These are phyloP conservation scores for Pteromalus puparum DNA, from an alignment of 1,140 invertebrate species.

Conservation along the genomic window DNA sequence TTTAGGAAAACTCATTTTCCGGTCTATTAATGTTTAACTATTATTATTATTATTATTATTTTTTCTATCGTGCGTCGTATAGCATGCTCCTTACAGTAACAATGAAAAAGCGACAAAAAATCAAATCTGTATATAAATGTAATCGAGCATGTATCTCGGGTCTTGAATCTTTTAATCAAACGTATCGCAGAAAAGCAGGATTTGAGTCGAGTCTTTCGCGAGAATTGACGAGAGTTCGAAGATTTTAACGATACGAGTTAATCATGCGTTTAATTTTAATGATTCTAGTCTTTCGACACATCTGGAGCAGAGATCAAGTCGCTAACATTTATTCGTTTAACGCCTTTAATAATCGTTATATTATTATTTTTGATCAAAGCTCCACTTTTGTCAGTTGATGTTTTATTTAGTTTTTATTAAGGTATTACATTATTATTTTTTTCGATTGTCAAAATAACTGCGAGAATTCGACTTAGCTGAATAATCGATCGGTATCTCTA, in stretches of 20 bases:
- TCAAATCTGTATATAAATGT: slow-evolving; percentile 41
- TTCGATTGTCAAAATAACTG: slow-evolving; percentile 43
- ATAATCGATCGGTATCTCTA: slow-evolving; percentile 27
- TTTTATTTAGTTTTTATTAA: slow-evolving; percentile 62
- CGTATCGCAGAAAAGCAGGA: slow-evolving; percentile 44
- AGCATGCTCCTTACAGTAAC: slow-evolving; percentile 36
- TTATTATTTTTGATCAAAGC: slow-evolving; percentile 57
- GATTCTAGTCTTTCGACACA: slow-evolving; percentile 71
- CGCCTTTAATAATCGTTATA: slow-evolving; percentile 38
- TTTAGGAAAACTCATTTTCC: slow-evolving; percentile 47
- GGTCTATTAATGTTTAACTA: slow-evolving; percentile 44
- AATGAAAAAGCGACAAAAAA: slow-evolving; percentile 50
- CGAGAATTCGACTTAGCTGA: slow-evolving; percentile 36
- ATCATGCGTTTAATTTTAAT: slow-evolving; percentile 65
- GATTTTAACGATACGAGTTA: slow-evolving; percentile 48
- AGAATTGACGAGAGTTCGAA: slow-evolving; percentile 32
- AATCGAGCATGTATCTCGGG: slow-evolving; percentile 51
- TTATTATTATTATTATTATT: neutral
- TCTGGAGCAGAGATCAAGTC: slow-evolving; percentile 62
- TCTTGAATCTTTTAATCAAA: slow-evolving; percentile 57
- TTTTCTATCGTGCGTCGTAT: slow-evolving; percentile 28
- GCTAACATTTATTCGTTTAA: slow-evolving; percentile 47
- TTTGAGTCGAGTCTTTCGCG: slow-evolving; percentile 43
- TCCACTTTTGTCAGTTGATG: slow-evolving; percentile 65
- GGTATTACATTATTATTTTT: slow-evolving; percentile 35